Percentiles rank a stretch among this genome's conserved stretches.
These are phyloP conservation scores for Argopecten irradians DNA, from an alignment of 1,140 invertebrate genomes.

Conservation along the genomic window DNA sequence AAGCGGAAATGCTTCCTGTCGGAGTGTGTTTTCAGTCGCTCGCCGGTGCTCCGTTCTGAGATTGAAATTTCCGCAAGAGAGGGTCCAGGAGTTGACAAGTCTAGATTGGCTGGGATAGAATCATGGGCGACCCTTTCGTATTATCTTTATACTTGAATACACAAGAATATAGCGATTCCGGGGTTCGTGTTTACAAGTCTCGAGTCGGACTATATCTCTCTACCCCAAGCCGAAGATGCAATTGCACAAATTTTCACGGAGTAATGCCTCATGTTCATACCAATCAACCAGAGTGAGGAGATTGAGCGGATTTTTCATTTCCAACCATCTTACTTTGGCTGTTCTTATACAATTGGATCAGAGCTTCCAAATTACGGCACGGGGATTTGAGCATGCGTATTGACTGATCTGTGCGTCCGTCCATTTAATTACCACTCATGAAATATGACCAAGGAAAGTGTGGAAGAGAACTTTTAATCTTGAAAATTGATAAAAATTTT, in stretches of 20 bases:
- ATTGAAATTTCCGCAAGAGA: slow-evolving; percentile 10
- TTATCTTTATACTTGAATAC: slow-evolving; percentile 23
- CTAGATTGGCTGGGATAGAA: slow-evolving; percentile 8
- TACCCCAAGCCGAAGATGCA: not conserved
- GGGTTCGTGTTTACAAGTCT: slow-evolving; percentile 2
- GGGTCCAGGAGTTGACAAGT: slow-evolving; percentile 2
- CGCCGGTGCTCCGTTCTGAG: slow-evolving; percentile 4
- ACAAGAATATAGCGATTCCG: slow-evolving; percentile 21
- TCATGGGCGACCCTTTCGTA: slow-evolving; percentile 6
- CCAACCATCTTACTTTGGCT: not conserved
- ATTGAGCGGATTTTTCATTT: slow-evolving; percentile 18
- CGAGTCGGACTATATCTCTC: not conserved
- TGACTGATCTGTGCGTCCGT: slow-evolving; percentile 20
- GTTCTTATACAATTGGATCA: slow-evolving; percentile 22
- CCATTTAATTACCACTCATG: slow-evolving; percentile 16
- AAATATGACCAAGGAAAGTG: slow-evolving; percentile 17
- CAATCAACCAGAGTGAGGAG: not conserved
- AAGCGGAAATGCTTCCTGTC: not conserved
- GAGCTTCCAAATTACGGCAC: not conserved
- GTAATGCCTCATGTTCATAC: slow-evolving; percentile 21
- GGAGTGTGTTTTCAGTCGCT: not conserved
- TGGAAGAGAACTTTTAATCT: slow-evolving; percentile 11
- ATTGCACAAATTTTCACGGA: slow-evolving; percentile 17
- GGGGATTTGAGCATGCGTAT: slow-evolving; percentile 14
- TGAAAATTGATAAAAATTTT: slow-evolving; percentile 19